phyloP scores from a whole-genome alignment of 2,888 invertebrate species.

The Electrophaes corylata region DNA sequence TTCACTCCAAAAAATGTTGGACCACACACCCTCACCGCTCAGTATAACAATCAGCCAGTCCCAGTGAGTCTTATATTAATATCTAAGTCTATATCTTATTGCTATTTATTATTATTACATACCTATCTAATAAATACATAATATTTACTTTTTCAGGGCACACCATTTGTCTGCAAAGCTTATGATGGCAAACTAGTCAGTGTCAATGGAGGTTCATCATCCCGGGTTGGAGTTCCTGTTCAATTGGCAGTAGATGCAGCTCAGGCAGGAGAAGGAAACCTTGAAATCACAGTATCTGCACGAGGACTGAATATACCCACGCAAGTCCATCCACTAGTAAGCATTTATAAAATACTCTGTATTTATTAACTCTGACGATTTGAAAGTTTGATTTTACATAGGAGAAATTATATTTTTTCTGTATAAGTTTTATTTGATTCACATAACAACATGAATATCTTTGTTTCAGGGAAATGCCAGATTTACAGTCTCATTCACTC shows the following conservation, averaged over 20 bases:
- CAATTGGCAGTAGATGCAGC: constrained; percentile 98
- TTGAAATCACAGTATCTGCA: constrained; percentile 98
- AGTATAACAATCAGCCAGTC: constrained; percentile 95
- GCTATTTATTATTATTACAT: too few species aligned
- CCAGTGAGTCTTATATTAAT: constrained; percentile 65
- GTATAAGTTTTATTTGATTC: neutral
- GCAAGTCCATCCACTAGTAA: constrained; percentile 96
- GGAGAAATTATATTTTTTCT: neutral
- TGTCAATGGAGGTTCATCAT: constrained; percentile 90
- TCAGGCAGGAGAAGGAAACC: constrained; percentile 97
- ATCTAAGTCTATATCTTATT: neutral
- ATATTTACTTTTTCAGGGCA: constrained; percentile 83
- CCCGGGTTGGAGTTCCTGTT: constrained; percentile 93
- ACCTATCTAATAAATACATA: neutral
- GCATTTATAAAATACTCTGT: too few species aligned
- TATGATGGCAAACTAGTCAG: constrained; percentile 95
- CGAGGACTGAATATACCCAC: constrained; percentile 97
- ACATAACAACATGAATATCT: neutral
- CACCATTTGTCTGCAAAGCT: constrained; percentile 95
- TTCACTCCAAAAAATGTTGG: constrained; percentile 97
- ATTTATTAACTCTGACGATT: too few species aligned
- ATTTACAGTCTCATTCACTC: constrained; percentile 98
- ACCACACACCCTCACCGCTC: constrained; percentile 94
- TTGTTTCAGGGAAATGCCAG: constrained; percentile 83
- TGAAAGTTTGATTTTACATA: too few species aligned